Base-by-base conservation (phyloP, 2,888 invertebrate genomes). In the Agrochola macilenta region DNA sequence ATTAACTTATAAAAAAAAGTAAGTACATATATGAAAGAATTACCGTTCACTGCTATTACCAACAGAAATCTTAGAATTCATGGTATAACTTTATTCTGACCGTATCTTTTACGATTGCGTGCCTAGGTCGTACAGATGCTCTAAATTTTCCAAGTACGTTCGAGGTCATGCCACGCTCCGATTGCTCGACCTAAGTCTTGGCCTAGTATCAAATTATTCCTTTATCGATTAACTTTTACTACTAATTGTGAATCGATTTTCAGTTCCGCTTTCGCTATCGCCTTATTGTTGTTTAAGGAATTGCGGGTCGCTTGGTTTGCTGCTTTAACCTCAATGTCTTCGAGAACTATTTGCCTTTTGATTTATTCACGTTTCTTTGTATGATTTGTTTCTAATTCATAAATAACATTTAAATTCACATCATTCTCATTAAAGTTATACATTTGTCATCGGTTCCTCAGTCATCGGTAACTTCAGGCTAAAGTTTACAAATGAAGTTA, bases 161-260 rank as follows among this genome's bases (percentile, higher is more conserved):
- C 46, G 75, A 76, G 82, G 82, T 73, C 54, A 75, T 63, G 69
- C 70, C 58, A 84, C 79, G 89, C 87, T 90, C 87, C 84, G 74
- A 83, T 89, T 79, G 54, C 57, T 69, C 60, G 81, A 83, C 74
- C 72, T 79, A 76, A 79, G 79, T 86, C 79, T 80, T 78, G 87
- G 90, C 90, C 91, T 89, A 91, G 87, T 91, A 87, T 84, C 76
- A 54, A 81, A 90, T 90, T 88, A 88, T 89, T 85, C 84, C 89
- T 89, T 88, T 88, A 91, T 92, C 89, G 90, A 89, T 91, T 90
- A 91, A 87, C 89, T 92, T 89, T 91, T 91, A 90, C 91, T 90
- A 82, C 85, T 90, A 90, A 89, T 91, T 89, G 87, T 79, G 74
- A 90, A 90, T 91, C 85, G 86, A 90, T 89, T 89, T 85, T 61